Evolutionary conservation across 2,888 invertebrate genomes (phyloP).

Genomic region (Polydrusus pterygomalis): DNA sequence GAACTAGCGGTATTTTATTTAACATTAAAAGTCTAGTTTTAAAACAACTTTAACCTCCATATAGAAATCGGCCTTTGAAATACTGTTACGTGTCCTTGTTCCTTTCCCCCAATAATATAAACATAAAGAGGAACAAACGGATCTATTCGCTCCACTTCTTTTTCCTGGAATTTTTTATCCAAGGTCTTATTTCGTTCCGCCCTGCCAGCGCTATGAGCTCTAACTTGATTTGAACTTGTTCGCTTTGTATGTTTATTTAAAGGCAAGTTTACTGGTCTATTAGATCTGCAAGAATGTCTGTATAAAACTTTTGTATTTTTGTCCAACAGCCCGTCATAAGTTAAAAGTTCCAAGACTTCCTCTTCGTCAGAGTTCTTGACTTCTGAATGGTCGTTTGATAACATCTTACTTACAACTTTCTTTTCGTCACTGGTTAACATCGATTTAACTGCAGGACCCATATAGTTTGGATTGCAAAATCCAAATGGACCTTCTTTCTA

Average conservation of each 20-base stretch:
- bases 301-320: conserved; percentile 69
- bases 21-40: conserved; percentile 43
- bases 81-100: conserved; percentile 84
- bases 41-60: conserved; percentile 82
- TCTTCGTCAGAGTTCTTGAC: conserved; percentile 60
- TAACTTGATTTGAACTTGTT: conserved; percentile 63
- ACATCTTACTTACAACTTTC: conserved; percentile 58
- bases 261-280: conserved; percentile 73
- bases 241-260: conserved; percentile 64
- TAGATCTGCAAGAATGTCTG: conserved; percentile 64
- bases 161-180: conserved; percentile 32
- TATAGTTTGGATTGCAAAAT: conserved; percentile 85
- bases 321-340: conserved; percentile 65
- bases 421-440: conserved; percentile 62
- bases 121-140: conserved; percentile 76
- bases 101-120: conserved; percentile 86
- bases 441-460: conserved; percentile 76
- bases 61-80: conserved; percentile 86
- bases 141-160: conserved; percentile 66
- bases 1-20: conserved; percentile 32
- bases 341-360: conserved; percentile 68
- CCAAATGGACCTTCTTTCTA: conserved; percentile 75
- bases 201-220: conserved; percentile 77
- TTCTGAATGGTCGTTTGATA: conserved; percentile 56
- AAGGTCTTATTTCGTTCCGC: conserved; percentile 60